Base-by-base conservation (phyloP, 2,888 invertebrate genomes). In the Aromia moschata region DNA sequence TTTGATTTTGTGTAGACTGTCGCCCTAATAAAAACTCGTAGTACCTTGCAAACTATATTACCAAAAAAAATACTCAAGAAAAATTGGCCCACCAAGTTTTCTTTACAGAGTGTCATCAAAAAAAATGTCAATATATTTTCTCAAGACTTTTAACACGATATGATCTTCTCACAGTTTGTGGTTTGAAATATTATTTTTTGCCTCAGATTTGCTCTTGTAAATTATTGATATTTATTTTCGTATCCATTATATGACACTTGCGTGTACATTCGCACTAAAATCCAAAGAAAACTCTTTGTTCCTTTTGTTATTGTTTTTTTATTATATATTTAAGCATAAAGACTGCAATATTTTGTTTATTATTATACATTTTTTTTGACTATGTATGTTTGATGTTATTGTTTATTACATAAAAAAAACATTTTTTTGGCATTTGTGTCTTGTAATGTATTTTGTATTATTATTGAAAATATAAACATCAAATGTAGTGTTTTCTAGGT, bases 271-370 rank as follows among this genome's bases (percentile, higher is more conserved):
- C 2, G 33, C 25, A 25, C 25, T n/a, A 25, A 33, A 33, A 33
- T 33, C 33, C 7, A 33, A 33, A 33, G 33, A 33, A 33, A 33
- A 11, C 7, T 33, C 33, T n/a, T n/a, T 10, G 33, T 33, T 33
- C 33, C 11, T 11, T 33, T 7, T 30, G 44, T 44, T 30, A 11
- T 44, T 44, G 11, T 41, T 17, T 30, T 2, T 43, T 44, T 44
- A 33, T 44, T 44, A 18, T 20, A 44, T 64, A 61, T 64, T 64
- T 54, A 46, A 52, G 56, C 49, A n/a, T 60, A 65, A 69, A 68
- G 64, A 62, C 68, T 70, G 69, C 69, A 69, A 70, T 70, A 68
- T 69, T 68, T 66, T 66, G 54, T 15, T 61, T 56, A 17, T n/a
- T 53, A 57, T 41, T 62, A 33, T 58, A 51, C 56, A 61, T 58